These are phyloP conservation scores for Montipora capitata DNA, from an alignment of 92 coral and sea anemone genomes.

Conservation along the genomic window DNA sequence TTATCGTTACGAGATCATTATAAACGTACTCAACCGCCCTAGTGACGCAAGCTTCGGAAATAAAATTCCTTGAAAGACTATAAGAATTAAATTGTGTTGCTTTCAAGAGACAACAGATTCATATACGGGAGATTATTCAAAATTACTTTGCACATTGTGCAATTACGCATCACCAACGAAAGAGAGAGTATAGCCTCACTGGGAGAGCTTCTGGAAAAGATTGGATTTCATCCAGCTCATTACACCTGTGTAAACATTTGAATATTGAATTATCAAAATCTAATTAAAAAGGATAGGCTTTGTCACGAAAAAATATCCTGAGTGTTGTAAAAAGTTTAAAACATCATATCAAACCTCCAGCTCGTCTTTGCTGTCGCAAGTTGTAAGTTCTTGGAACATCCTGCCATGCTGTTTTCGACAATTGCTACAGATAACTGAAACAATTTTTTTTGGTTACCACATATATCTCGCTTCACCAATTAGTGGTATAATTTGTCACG, in stretches of 20 bases:
- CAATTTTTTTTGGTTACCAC: slow-evolving; percentile 1
- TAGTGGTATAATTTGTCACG: background rate
- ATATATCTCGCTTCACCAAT: background rate
- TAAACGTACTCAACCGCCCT: slow-evolving; percentile 3
- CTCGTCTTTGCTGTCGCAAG: slow-evolving; percentile 1
- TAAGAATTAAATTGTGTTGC: slow-evolving; percentile 1
- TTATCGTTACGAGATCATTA: background rate
- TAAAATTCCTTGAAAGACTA: background rate
- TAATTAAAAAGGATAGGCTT: background rate
- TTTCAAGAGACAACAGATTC: slow-evolving; percentile 1
- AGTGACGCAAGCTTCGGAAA: background rate
- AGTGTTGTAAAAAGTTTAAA: background rate
- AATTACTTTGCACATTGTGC: slow-evolving; percentile 3
- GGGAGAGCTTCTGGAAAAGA: background rate
- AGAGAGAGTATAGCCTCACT: background rate
- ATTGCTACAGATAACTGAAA: slow-evolving; percentile 2
- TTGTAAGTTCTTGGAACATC: background rate
- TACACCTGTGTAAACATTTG: slow-evolving; percentile 12
- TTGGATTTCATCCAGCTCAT: slow-evolving; percentile 4
- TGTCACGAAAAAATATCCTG: slow-evolving; percentile 2
- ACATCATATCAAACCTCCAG: background rate
- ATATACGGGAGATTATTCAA: slow-evolving; percentile 1
- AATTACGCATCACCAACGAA: background rate
- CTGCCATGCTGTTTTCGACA: background rate
- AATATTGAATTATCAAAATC: slow-evolving; percentile 9